A percentile compares a stretch with the other conserved stretches of the same genome.
Conservation (phyloP, 2,113 vertebrate genomes). For the Prolemur simus region DNA sequence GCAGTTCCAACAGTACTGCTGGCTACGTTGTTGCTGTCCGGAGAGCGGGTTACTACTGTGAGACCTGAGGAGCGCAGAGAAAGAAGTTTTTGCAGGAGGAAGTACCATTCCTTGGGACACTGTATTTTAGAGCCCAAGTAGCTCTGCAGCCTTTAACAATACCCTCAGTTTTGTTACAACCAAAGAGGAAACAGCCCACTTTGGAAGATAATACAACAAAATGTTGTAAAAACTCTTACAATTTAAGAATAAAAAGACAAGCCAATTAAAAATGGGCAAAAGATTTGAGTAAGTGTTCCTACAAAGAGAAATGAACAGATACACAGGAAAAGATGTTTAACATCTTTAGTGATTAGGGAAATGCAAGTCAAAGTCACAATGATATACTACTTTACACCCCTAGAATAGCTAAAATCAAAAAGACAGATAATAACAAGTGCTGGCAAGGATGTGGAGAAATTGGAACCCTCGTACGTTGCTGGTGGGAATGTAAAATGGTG, state of each 20-base stretch:
- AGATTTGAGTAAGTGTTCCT: not conserved
- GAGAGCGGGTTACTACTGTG: constrained; percentile 95
- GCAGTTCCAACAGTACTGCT: constrained; percentile 93
- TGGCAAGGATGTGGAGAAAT: not conserved
- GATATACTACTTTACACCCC: not conserved
- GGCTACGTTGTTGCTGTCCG: constrained; percentile 96
- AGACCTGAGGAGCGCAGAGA: constrained; percentile 85
- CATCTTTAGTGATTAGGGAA: not conserved
- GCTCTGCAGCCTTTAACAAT: not conserved
- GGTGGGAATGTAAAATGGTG: not conserved
- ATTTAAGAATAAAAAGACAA: constrained; percentile 10
- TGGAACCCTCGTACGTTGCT: not conserved
- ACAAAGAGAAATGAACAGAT: constrained; percentile 36
- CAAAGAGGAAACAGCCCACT: not conserved
- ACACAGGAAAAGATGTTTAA: not conserved
- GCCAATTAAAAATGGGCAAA: not conserved
- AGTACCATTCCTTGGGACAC: not conserved
- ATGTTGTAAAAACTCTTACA: not conserved
- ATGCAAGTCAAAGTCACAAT: not conserved
- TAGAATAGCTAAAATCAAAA: not conserved
- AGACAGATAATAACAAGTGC: not conserved
- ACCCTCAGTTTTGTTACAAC: not conserved
- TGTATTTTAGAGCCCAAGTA: not conserved
- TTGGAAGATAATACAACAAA: not conserved
- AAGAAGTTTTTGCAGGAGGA: not conserved